These are phyloP conservation scores for Nyctibius bracteatus DNA, from an alignment of 2,113 vertebrate species.

Conservation along the genomic window DNA sequence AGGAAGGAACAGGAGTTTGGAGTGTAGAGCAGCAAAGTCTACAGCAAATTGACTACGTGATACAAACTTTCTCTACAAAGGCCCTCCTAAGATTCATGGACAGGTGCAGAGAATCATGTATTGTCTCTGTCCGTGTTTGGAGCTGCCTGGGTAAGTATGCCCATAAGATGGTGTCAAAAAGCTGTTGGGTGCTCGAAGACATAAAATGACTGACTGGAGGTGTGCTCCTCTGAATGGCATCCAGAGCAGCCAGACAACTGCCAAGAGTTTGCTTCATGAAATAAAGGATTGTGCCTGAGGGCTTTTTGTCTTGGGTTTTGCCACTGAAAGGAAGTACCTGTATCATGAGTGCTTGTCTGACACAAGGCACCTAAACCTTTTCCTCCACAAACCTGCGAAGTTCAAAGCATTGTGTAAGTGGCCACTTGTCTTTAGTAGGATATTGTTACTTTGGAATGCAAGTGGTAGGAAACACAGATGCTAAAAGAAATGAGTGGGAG, in stretches of 20 bases:
- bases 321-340: background rate
- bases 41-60: background rate
- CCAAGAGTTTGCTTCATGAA: background rate
- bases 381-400: background rate
- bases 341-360: background rate
- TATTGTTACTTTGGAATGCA: background rate
- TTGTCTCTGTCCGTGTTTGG: background rate
- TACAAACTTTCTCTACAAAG: background rate
- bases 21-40: background rate
- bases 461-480: background rate
- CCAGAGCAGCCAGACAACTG: background rate
- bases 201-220: background rate
- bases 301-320: background rate
- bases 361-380: background rate
- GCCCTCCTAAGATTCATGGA: background rate
- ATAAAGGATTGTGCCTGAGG: background rate
- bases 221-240: background rate
- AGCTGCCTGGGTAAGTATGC: background rate
- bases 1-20: background rate
- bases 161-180: background rate
- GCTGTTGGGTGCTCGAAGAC: background rate
- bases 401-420: background rate
- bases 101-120: background rate
- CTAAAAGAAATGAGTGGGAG: background rate
- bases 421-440: background rate